These are phyloP conservation scores for Mimumesa dahlbomi DNA, from an alignment of 2,888 invertebrate genomes.

Conservation along the genomic window DNA sequence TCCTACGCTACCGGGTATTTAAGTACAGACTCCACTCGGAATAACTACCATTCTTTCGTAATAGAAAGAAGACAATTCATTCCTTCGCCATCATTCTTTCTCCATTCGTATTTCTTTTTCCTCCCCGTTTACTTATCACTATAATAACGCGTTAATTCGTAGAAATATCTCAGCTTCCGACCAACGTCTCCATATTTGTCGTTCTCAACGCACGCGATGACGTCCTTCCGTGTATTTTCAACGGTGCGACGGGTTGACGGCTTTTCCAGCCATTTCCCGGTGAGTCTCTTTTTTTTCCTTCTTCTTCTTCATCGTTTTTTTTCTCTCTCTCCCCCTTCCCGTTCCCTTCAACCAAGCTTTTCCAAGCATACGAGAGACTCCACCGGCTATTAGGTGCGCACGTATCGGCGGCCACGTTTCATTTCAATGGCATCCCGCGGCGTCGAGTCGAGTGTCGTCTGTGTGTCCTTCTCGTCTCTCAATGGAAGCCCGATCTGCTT, in stretches of 20 bases:
- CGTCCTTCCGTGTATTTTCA: background rate
- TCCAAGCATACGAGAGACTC: slow-evolving; percentile 9
- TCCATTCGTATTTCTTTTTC: too few relatives aligned
- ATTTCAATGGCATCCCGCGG: slow-evolving; percentile 18
- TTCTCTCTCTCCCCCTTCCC: too few relatives aligned
- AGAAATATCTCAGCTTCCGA: slow-evolving; percentile 40
- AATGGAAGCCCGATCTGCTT: slow-evolving; percentile 1
- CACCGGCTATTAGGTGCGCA: slow-evolving; percentile 2
- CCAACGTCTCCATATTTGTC: slow-evolving; percentile 22
- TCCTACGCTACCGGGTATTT: too few relatives aligned
- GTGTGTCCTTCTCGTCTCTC: slow-evolving; percentile 9
- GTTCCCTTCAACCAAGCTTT: slow-evolving; percentile 1
- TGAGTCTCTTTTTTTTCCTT: too few relatives aligned
- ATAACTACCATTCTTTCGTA: too few relatives aligned
- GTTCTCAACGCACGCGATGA: slow-evolving; percentile 7
- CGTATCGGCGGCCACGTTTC: slow-evolving; percentile 4
- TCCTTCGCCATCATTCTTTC: too few relatives aligned
- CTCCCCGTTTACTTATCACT: background rate
- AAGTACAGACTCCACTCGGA: too few relatives aligned
- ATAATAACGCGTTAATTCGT: slow-evolving; percentile 32
- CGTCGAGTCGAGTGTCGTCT: slow-evolving; percentile 8
- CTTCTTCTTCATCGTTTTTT: too few relatives aligned
- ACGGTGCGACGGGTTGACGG: slow-evolving; percentile 6
- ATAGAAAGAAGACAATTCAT: too few relatives aligned
- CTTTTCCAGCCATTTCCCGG: slow-evolving; percentile 3